Evolutionary conservation across 2,888 invertebrate species (phyloP).

Genomic region (Peribatodes rhomboidaria): DNA sequence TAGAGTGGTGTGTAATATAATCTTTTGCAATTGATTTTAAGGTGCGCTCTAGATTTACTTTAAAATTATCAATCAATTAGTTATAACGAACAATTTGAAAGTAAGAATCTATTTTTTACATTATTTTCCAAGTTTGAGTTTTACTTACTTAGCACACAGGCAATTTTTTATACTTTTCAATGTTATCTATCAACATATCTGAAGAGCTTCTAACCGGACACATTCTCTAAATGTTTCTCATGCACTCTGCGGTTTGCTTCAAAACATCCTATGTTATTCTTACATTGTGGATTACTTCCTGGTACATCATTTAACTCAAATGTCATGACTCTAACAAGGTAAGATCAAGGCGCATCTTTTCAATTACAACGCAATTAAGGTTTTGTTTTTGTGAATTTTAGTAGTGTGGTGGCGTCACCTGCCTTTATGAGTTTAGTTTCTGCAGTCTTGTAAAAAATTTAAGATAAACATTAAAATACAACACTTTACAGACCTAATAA

Average conservation of each 20-base stretch:
- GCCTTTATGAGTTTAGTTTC: not conserved
- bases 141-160: too few species aligned
- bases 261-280: not conserved
- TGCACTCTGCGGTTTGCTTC: conserved; percentile 8
- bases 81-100: too few species aligned
- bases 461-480: too few species aligned
- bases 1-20: too few species aligned
- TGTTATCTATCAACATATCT: not conserved
- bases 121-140: not conserved
- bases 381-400: not conserved
- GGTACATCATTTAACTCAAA: conserved; percentile 4
- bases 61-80: too few species aligned
- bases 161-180: too few species aligned
- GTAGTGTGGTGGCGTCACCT: not conserved
- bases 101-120: not conserved
- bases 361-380: not conserved
- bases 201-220: not conserved
- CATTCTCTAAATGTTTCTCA: conserved; percentile 4
- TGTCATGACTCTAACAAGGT: conserved; percentile 8
- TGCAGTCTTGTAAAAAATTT: not conserved
- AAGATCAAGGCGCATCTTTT: conserved; percentile 10
- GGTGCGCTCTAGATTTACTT: too few species aligned
- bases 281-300: conserved; percentile 6
- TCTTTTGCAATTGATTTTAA: too few species aligned
- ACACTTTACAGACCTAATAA: too few species aligned